Conservation (phyloP, 37 sponge, comb jelly and placozoan species). For the Mnemiopsis leidyi region DNA sequence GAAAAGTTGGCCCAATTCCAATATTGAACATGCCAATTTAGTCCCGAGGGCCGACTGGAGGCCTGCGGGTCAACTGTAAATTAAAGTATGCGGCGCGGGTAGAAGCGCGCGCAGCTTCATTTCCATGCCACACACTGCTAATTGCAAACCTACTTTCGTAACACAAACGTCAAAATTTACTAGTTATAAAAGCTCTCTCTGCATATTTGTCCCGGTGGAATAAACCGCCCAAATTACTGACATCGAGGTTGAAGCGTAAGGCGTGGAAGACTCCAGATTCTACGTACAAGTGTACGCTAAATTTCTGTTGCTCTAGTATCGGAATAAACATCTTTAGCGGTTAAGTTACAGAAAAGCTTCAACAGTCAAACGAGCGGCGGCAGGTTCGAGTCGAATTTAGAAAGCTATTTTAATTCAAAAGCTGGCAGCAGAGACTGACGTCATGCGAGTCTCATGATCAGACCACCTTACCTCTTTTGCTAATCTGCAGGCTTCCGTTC, state of each 20-base stretch:
- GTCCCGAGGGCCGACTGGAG: too few species aligned
- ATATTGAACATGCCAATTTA: too few species aligned
- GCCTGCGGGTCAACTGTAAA: too few species aligned
- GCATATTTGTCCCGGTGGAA: background rate
- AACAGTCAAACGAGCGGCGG: background rate
- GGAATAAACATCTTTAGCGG: background rate
- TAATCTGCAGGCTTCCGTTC: slow-evolving; percentile 75
- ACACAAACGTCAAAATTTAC: background rate
- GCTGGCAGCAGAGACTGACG: too few species aligned
- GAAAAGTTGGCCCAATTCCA: too few species aligned
- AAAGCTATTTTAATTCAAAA: background rate
- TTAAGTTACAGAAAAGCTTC: background rate
- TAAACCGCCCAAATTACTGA: background rate
- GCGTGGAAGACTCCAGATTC: background rate
- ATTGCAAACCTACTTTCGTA: background rate
- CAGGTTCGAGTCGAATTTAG: too few species aligned
- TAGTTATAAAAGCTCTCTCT: background rate
- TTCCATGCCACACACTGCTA: background rate
- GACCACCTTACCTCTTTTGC: slow-evolving; percentile 72
- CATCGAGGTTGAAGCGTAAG: background rate
- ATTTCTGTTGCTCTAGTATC: background rate
- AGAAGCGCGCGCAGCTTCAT: too few species aligned
- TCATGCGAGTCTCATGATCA: too few species aligned
- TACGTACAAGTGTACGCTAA: background rate
- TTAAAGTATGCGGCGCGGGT: too few species aligned